These are phyloP conservation scores for Hirtodrosophila duncani DNA, from an alignment of 2,888 invertebrate genomes.

Conservation along the genomic window DNA sequence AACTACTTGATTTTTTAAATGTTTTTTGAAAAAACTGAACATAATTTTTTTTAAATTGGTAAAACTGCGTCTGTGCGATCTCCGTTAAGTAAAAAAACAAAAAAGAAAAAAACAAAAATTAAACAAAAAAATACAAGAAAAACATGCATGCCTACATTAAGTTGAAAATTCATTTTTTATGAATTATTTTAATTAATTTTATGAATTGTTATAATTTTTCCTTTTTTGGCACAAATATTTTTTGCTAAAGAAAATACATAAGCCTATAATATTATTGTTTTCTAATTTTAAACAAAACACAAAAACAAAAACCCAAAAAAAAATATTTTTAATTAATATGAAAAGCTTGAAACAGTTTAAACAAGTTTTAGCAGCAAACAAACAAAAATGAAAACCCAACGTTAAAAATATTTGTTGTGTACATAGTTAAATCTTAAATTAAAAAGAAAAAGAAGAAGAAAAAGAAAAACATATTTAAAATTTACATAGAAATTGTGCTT, in stretches of 20 bases:
- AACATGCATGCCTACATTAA: constrained; percentile 36
- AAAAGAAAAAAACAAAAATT: constrained; percentile 34
- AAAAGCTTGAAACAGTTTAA: constrained; percentile 47
- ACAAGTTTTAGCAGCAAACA: constrained; percentile 48
- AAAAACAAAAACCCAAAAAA: constrained; percentile 15
- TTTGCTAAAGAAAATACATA: constrained; percentile 24
- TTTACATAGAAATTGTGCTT: constrained; percentile 46
- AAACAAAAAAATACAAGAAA: too few relatives aligned
- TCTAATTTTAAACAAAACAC: constrained; percentile 62
- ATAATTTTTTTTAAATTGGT: constrained; percentile 34
- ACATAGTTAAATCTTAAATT: constrained; percentile 68
- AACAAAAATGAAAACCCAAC: constrained; percentile 53
- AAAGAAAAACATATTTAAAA: constrained; percentile 39
- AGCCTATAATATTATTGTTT: constrained; percentile 55
- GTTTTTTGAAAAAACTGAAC: constrained; percentile 72
- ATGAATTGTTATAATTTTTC: constrained; percentile 30
- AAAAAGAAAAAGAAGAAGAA: constrained; percentile 12
- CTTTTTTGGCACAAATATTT: constrained; percentile 37
- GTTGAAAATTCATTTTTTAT: constrained; percentile 64
- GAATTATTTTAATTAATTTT: constrained; percentile 45
- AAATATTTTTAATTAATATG: constrained; percentile 10
- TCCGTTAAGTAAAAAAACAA: constrained; percentile 44
- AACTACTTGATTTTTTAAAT: constrained; percentile 64
- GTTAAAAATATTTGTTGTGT: constrained; percentile 73
- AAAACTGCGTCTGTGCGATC: constrained; percentile 59